Evolutionary conservation across 2,113 vertebrate genomes (phyloP).

Genomic region (Hipposideros armiger): DNA sequence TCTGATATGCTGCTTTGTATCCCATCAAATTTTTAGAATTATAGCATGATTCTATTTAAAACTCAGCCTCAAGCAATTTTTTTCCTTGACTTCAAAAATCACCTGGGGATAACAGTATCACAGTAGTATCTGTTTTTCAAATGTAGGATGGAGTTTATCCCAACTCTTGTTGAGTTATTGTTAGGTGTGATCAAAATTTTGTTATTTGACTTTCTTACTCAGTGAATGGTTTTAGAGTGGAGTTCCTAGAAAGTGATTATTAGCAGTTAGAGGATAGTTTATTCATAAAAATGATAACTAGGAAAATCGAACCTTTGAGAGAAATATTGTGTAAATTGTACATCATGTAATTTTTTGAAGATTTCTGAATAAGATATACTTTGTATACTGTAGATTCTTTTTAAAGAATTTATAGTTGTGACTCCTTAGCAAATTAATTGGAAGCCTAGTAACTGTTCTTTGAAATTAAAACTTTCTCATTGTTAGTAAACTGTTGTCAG

Average conservation of each 20-base stretch:
- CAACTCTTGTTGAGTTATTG: slow-evolving; percentile 24
- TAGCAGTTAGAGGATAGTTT: slow-evolving; percentile 19
- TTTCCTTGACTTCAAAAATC: slow-evolving; percentile 44
- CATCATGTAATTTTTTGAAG: background rate
- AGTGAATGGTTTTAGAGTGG: background rate
- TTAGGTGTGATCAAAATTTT: slow-evolving; percentile 1
- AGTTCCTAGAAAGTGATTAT: background rate
- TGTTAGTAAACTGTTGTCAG: background rate
- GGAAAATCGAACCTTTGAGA: background rate
- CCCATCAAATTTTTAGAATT: slow-evolving; percentile 33
- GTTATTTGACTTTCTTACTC: background rate
- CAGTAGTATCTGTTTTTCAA: slow-evolving; percentile 16
- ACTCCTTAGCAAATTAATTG: background rate
- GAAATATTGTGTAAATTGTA: background rate
- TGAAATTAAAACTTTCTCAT: background rate
- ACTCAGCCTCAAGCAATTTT: background rate
- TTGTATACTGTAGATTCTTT: background rate
- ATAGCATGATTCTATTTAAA: slow-evolving; percentile 20
- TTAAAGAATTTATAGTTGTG: background rate
- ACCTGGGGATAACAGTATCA: background rate
- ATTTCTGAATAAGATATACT: background rate
- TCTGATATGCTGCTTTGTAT: background rate
- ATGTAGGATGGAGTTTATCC: background rate
- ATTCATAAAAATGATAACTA: background rate
- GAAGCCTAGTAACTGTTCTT: background rate